Evolutionary conservation across 2,113 vertebrate genomes (phyloP), one percentile per base, ranked within the genome.

Genomic region (Chascanopsetta lugubris): DNA sequence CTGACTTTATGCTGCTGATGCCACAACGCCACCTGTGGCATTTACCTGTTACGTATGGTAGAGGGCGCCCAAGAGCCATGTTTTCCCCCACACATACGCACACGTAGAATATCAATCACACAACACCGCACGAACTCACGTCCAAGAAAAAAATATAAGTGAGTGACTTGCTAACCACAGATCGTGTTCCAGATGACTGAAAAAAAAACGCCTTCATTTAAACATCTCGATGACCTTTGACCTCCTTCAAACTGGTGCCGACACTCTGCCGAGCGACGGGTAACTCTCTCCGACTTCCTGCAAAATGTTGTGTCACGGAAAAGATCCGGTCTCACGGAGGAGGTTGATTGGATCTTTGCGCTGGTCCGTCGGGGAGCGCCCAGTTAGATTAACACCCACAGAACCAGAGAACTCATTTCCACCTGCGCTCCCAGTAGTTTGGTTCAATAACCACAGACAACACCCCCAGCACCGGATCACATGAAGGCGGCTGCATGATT

Each of bases 381-480:
- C 13, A 51, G 47, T 26, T 59, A 27, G 71, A 70, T 59, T 22
- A 40, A 38, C 70, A 67, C 61, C 70, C 61, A 54, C 63, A 26
- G 43, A 61, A 40, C 53, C 17, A 24, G 15, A 61, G 46, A 64
- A 68, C 54, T n/a, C 1, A 63, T 72, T 75, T 70, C 59, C 76
- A 54, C 55, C 55, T 49, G 59, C 21, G 25, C 27, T 54, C 25
- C 51, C 49, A 27, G 42, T n/a, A 8, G 38, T 63, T 60, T 38
- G 11, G 0, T 17, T 21, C 15, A 29, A 15, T 48, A 45, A 49
- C 6, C 26, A 43, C 68, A 54, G 36, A 12, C 1, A 34, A 24
- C 2, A 4, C 30, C 62, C 47, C 48, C 40, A 6, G 7, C 34
- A 4, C 34, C 34, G 12, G 5, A 38, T 38, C 34, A 38, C 12